Evolutionary conservation across 1,140 invertebrate genomes (phyloP), one percentile per base, ranked within the genome.

Genomic region (Scaptomyza hsui): DNA sequence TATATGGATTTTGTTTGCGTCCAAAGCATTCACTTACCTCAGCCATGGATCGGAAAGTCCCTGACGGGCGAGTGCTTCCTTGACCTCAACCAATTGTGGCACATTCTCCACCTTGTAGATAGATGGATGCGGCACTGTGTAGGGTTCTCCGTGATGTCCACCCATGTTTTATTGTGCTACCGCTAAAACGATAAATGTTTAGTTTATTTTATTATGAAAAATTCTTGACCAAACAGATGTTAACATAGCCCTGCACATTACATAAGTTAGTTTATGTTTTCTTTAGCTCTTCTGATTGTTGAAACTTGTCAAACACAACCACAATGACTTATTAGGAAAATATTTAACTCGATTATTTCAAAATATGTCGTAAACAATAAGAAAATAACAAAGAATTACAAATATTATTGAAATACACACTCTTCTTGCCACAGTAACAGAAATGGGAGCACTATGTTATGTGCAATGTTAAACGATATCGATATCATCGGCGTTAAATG

Each of bases 41-140:
- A 96, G 83, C 96, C 96, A 97, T 6, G 96, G 96, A 92, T 97
- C 95, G 72, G 94, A 95, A 0, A 97, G 78, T 13, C 96, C 96
- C 81, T 93, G 92, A 12, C 93, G 89, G 1, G 93, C 94, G 24
- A 97, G 91, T 5, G 93, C 91, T 61, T 93, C 89, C 90, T 94
- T 92, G 0, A 95, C 91, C 65, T 91, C 80, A 61, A 93, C 59
- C 35, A 97, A 79, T 72, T 94, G 90, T 3, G 94, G 94, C n/a
- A 92, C 91, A 86, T 94, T 93, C 89, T 96, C 94, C 4, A 96
- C 93, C 91, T 96, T 96, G 82, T 95, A 97, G n/a, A 93, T 93
- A 55, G 92, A 93, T 69, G 94, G 94, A 90, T 95, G 94, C 9
- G 96, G 96, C 44, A 96, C 89, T 89, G 92, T 92, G 49, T 92